Evolutionary conservation across 37 sponge, comb jelly and placozoan species (phyloP), one percentile per base, ranked within the genome.

Genomic region (Axinella damicornis): DNA sequence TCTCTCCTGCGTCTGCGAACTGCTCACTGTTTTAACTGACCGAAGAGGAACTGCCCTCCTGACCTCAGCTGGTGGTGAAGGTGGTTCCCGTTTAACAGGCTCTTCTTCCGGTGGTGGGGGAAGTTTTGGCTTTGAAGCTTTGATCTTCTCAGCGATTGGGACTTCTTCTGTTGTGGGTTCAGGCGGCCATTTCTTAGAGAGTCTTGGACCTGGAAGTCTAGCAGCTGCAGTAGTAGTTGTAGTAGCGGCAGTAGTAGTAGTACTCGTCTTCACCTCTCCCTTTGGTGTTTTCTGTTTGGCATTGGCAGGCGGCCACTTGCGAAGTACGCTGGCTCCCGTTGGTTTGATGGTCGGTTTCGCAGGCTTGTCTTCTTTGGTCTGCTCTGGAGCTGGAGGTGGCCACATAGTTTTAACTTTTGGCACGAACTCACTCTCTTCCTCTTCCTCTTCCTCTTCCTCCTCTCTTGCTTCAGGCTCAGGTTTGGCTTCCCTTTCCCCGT

Each of bases 391-490:
- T 28, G 68, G 68, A 53, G 35, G 21, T 72, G 16, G 24, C 22
- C 37, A 38, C 16, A 53, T 41, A 5, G 25, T 34, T 53, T 72
- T 72, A 18, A 72, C 54, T 27, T 72, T 72, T 11, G 32, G 68
- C 14, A 40, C 66, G 66, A 74, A 74, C 31, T 41, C 70, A 31
- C 35, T 77, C 27, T 61, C 73, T 20, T n/a, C 32, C 11, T 61
- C 72, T 27, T 58, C 64, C 54, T 86, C 79, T 33, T 58, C 66
- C 12, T 65, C 53, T 36, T 63, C 66, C 19, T 57, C 46, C 27
- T 21, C 55, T 52, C 30, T 32, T 24, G 40, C 24, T 38, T 62
- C 66, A 34, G 31, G 28, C 35, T 78, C 24, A 12, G 65, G 17
- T 25, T 30, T 21, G 32, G 65, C 2, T 25, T 61, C 46, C 41